Base-by-base conservation (phyloP, 2,888 invertebrate genomes). In the Terebella lapidaria region DNA sequence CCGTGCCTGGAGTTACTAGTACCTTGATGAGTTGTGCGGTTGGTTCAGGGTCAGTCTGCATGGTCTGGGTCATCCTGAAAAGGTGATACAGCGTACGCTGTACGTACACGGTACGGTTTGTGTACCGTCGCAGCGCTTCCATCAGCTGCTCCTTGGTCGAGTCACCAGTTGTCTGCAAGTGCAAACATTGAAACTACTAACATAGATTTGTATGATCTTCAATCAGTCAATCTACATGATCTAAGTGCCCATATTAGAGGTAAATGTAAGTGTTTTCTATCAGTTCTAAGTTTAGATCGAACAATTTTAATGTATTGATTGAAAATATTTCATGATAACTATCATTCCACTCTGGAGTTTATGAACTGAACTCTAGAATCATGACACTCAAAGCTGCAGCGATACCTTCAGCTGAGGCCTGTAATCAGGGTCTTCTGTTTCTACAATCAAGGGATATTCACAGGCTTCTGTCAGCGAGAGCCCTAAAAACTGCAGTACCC, bases 61-160 rank as follows among this genome's bases (percentile, higher is more conserved):
- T 80, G 42, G 42, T 15, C 58, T 78, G 78, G 10, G 81, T 80
- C 26, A 80, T 68, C 42, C 74, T 71, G 67, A 82, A 88, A 56
- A 88, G 80, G 74, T 86, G 84, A 76, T 86, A 87, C 30, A 88
- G 78, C 56, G 87, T 85, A 73, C 87, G 87, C 77, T 88, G 88
- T 30, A 88, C 84, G 74, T 86, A 88, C 59, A 83, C 77, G 3
- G 84, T 82, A 53, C 87, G 82, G 45, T 81, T 79, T 25, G 82
- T 79, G 72, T 88, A 87, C 58, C 85, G 81, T 61, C 79, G 80
- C 52, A 88, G 78, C 1, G 86, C 83, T 69, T 87, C 84, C 58
- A 85, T 70, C 59, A 87, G 82, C 78, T 86, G 86, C 42, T 75
- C 72, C 71, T 86, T 85, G 49, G 81, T 83, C 18, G 84, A 85